Conservation (phyloP, 2,113 vertebrate genomes). For the Salminus brasiliensis region DNA sequence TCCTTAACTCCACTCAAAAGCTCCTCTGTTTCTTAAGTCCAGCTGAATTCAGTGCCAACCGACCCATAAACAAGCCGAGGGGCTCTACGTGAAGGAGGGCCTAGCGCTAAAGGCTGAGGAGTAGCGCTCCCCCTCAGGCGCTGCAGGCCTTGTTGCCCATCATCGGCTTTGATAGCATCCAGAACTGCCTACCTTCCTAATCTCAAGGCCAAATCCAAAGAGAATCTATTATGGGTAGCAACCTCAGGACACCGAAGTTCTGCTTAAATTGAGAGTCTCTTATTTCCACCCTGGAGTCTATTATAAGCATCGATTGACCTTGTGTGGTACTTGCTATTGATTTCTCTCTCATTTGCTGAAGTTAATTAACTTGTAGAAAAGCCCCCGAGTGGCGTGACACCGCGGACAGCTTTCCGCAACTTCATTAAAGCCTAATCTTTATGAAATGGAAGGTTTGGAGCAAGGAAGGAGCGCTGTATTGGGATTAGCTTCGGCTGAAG, state of each 20-base stretch:
- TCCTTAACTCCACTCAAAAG: slow-evolving; percentile 34
- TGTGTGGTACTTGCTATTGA: slow-evolving; percentile 41
- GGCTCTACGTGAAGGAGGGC: neutral
- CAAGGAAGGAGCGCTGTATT: slow-evolving; percentile 25
- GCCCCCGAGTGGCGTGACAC: slow-evolving; percentile 20
- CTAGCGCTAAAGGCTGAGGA: neutral
- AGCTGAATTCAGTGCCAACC: slow-evolving; percentile 17
- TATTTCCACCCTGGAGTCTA: slow-evolving; percentile 28
- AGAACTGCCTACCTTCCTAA: neutral
- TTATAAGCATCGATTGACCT: slow-evolving; percentile 52
- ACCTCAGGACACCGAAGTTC: neutral
- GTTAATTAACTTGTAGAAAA: slow-evolving; percentile 49
- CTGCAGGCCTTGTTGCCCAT: neutral
- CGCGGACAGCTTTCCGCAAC: slow-evolving; percentile 23
- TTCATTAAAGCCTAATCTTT: slow-evolving; percentile 51
- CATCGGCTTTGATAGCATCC: neutral
- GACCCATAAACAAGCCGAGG: slow-evolving; percentile 10
- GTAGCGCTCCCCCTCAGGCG: neutral
- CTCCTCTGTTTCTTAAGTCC: slow-evolving; percentile 22
- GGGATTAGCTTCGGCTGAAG: slow-evolving; percentile 20
- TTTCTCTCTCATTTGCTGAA: slow-evolving; percentile 38
- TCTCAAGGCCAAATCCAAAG: slow-evolving; percentile 13
- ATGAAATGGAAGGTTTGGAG: slow-evolving; percentile 35
- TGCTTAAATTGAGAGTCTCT: slow-evolving; percentile 23
- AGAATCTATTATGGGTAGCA: slow-evolving; percentile 8